phyloP scores from a whole-genome alignment of 2,797 vertebrate genomes.

The Myripristis jacobus region DNA sequence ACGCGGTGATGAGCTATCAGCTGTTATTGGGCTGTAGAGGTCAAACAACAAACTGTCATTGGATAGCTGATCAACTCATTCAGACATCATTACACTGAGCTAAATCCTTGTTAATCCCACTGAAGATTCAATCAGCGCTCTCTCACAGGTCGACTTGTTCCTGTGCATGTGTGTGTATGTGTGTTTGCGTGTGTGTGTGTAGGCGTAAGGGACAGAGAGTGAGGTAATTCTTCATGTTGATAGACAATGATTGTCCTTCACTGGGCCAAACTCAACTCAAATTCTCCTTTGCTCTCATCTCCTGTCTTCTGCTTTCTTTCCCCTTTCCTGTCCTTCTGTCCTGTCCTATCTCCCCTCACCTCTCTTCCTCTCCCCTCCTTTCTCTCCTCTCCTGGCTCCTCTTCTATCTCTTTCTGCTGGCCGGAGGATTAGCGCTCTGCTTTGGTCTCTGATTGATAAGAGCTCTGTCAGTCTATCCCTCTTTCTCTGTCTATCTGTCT shows the following conservation, averaged over 20 bases:
- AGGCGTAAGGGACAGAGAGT: constrained; percentile 56
- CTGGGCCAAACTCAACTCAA: constrained; percentile 58
- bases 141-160: constrained; percentile 70
- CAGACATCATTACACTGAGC: constrained; percentile 80
- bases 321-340: constrained; percentile 37
- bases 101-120: constrained; percentile 81
- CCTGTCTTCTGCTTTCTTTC: background rate
- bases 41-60: constrained; percentile 76
- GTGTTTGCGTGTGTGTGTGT: constrained; percentile 44
- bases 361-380: constrained; percentile 15
- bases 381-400: constrained; percentile 28
- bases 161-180: constrained; percentile 47
- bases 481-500: constrained; percentile 9
- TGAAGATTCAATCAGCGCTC: constrained; percentile 80
- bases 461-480: constrained; percentile 47
- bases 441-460: constrained; percentile 62
- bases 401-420: constrained; percentile 31
- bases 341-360: constrained; percentile 32
- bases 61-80: constrained; percentile 81
- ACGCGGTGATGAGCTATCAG: constrained; percentile 48
- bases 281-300: constrained; percentile 61
- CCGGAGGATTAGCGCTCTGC: constrained; percentile 49
- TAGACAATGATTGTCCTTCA: constrained; percentile 82
- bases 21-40: constrained; percentile 73
- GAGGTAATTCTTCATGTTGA: constrained; percentile 81